Percentiles rank a stretch among this genome's conserved stretches.
These are phyloP conservation scores for Nemurella pictetii DNA, from an alignment of 2,888 invertebrate species.

Conservation along the genomic window DNA sequence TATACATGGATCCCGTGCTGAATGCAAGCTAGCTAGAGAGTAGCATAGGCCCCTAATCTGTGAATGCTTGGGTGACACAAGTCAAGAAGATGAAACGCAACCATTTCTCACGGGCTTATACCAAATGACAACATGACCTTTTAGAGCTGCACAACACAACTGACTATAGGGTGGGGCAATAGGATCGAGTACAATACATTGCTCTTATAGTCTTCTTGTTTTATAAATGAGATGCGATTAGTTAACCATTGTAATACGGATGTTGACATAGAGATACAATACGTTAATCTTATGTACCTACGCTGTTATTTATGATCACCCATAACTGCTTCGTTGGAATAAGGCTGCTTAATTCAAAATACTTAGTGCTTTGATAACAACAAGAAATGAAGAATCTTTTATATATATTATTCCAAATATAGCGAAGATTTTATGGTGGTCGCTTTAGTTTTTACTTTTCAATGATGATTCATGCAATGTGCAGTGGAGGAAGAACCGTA, in stretches of 20 bases:
- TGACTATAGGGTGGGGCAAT: constrained; percentile 7
- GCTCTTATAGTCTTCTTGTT: constrained; percentile 15
- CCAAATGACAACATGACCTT: constrained; percentile 21
- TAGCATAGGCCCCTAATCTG: neutral
- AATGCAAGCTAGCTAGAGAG: neutral
- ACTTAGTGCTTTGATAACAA: neutral
- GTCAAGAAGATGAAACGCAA: neutral
- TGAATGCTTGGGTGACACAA: constrained; percentile 14
- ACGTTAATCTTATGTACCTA: constrained; percentile 18
- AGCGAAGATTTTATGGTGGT: neutral
- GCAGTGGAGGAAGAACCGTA: too few relatives aligned
- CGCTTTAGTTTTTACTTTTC: too few relatives aligned
- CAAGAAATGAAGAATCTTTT: neutral
- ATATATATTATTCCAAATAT: neutral
- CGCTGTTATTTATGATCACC: constrained; percentile 7
- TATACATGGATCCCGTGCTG: neutral
- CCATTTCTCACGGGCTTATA: neutral
- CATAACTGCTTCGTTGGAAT: constrained; percentile 6
- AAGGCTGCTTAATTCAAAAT: neutral
- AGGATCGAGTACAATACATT: neutral
- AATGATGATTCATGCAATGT: too few relatives aligned
- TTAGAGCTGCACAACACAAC: neutral
- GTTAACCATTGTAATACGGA: constrained; percentile 13
- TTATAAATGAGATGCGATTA: constrained; percentile 17
- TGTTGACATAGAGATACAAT: constrained; percentile 14